Percentiles rank a stretch among this genome's conserved stretches.
Conservation (phyloP, 2,797 vertebrate species). For the Danio albolineatus region DNA sequence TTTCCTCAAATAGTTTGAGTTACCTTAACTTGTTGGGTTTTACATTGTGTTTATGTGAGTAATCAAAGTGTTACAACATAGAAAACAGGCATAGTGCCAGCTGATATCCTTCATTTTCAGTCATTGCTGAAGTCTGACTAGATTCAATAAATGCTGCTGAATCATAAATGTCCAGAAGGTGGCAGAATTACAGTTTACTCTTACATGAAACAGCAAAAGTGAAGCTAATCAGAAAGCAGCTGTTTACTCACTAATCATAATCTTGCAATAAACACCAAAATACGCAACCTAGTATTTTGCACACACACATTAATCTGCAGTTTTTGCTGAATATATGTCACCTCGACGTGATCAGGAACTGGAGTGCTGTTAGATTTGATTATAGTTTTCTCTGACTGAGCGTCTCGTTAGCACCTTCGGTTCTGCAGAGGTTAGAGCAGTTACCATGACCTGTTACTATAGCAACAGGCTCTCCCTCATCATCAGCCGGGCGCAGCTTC, state of each 20-base stretch:
- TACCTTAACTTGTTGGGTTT: no score
- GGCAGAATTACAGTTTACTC: slow-evolving; percentile 17
- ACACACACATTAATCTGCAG: neutral
- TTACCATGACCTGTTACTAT: slow-evolving; percentile 68
- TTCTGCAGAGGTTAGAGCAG: slow-evolving; percentile 61
- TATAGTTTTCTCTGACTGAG: slow-evolving; percentile 1
- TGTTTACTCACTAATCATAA: neutral
- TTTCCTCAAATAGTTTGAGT: no score
- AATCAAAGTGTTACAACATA: neutral
- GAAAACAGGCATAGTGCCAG: neutral
- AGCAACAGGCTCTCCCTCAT: slow-evolving; percentile 68
- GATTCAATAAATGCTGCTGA: neutral
- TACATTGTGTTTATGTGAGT: neutral
- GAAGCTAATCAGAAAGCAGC: neutral
- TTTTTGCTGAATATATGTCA: neutral
- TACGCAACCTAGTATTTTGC: neutral
- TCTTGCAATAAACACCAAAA: neutral
- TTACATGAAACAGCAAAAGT: neutral
- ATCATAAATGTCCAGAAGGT: slow-evolving; percentile 26
- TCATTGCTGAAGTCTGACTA: neutral
- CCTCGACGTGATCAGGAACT: neutral
- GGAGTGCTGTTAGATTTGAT: neutral
- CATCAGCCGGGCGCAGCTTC: slow-evolving; percentile 14
- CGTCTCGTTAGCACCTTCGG: slow-evolving; percentile 2
- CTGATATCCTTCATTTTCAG: neutral